phyloP scores from a whole-genome alignment of 2,797 vertebrate species.

The Poeciliopsis presidionis region DNA sequence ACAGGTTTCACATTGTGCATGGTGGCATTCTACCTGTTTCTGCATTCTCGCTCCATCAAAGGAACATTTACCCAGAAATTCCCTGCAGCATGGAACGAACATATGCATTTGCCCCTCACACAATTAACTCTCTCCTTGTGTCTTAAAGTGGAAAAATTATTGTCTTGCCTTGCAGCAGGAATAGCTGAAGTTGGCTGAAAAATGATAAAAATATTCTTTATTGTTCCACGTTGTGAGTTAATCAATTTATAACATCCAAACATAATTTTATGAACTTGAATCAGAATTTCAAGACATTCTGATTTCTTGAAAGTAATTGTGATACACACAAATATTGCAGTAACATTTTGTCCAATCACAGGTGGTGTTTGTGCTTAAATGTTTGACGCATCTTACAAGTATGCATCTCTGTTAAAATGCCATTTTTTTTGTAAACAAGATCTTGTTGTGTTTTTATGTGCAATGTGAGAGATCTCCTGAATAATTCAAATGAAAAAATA shows the following conservation, averaged over 20 bases:
- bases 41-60: conserved; percentile 43
- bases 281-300: too few relatives aligned
- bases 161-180: not conserved
- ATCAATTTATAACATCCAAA: too few relatives aligned
- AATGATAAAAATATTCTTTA: not conserved
- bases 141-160: conserved; percentile 31
- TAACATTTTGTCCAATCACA: not conserved
- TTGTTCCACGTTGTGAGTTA: not conserved
- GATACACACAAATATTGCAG: not conserved
- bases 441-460: not conserved
- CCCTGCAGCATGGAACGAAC: conserved; percentile 25
- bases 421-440: not conserved
- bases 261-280: too few relatives aligned
- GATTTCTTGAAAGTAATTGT: too few relatives aligned
- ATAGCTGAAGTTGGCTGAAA: not conserved
- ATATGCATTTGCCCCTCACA: conserved; percentile 33
- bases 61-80: conserved; percentile 20
- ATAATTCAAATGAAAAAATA: not conserved
- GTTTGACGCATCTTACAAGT: not conserved
- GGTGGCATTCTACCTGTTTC: conserved; percentile 47
- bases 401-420: not conserved
- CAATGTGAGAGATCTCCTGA: not conserved
- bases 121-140: conserved; percentile 39
- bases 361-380: not conserved
- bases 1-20: conserved; percentile 52